Evolutionary conservation across 2,113 vertebrate genomes (phyloP).

Genomic region (Pandion haliaetus): DNA sequence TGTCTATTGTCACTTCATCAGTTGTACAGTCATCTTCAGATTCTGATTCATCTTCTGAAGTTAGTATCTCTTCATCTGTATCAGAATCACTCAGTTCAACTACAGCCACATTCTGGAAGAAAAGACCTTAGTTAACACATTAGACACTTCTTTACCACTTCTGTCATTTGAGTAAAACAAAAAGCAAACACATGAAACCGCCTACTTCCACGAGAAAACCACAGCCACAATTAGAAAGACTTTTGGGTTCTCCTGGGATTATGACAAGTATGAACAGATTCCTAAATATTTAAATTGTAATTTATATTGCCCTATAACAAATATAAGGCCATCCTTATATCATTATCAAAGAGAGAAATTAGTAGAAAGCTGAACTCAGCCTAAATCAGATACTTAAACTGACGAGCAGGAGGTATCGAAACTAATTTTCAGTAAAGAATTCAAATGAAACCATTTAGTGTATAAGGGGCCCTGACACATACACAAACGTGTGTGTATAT

Average conservation of each 20-base stretch:
- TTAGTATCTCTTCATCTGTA: slow-evolving; percentile 66
- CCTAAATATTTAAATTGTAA: background rate
- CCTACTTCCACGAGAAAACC: background rate
- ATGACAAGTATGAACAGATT: background rate
- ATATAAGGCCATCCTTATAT: background rate
- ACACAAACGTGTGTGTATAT: background rate
- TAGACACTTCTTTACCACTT: background rate
- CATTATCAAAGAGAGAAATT: background rate
- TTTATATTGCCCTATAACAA: background rate
- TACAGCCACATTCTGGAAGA: slow-evolving; percentile 84
- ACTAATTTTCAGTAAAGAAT: background rate
- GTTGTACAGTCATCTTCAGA: slow-evolving; percentile 63
- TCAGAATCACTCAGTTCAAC: slow-evolving; percentile 83
- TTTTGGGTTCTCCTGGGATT: background rate
- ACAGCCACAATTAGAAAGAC: background rate
- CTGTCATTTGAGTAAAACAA: background rate
- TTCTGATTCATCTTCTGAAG: slow-evolving; percentile 61
- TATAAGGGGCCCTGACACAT: background rate
- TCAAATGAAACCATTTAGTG: background rate
- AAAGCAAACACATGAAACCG: background rate
- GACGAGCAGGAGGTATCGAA: background rate
- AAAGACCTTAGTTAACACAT: background rate
- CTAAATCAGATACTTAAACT: background rate
- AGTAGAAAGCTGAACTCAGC: background rate
- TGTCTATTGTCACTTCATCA: slow-evolving; percentile 77